Conservation (phyloP, 2,797 vertebrate species). For the Ptychobarbus kaznakovi region DNA sequence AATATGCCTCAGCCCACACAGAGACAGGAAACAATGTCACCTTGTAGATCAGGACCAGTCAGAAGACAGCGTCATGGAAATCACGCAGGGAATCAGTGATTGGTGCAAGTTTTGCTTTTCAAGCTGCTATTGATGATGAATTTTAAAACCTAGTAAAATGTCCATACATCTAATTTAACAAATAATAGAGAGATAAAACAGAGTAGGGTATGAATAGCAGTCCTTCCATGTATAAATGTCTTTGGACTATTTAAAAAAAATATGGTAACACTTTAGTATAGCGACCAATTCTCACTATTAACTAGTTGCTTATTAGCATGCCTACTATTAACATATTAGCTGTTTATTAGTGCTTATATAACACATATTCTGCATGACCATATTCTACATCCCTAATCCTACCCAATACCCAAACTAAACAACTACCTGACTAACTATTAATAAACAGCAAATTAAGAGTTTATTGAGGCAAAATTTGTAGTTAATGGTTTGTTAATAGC, state of each 20-base stretch:
- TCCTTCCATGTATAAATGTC: too few species aligned
- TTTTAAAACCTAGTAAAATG: constrained; percentile 12
- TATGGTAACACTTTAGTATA: neutral
- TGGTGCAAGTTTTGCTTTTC: neutral
- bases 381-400: neutral
- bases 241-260: neutral
- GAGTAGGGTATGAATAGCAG: too few species aligned
- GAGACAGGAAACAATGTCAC: constrained; percentile 54
- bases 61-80: constrained; percentile 45
- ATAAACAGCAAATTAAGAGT: neutral
- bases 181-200: neutral
- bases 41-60: constrained; percentile 53
- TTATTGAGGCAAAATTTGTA: neutral
- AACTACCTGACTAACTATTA: neutral
- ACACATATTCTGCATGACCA: neutral
- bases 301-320: neutral
- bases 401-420: too few species aligned
- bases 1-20: constrained; percentile 49
- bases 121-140: neutral
- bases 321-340: neutral
- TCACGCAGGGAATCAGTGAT: constrained; percentile 17
- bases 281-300: neutral
- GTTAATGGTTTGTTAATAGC: too few species aligned
- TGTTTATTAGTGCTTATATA: neutral
- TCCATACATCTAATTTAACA: neutral